Evolutionary conservation across 2,797 vertebrate genomes (phyloP).

Genomic region (Mionectes olivaceus): DNA sequence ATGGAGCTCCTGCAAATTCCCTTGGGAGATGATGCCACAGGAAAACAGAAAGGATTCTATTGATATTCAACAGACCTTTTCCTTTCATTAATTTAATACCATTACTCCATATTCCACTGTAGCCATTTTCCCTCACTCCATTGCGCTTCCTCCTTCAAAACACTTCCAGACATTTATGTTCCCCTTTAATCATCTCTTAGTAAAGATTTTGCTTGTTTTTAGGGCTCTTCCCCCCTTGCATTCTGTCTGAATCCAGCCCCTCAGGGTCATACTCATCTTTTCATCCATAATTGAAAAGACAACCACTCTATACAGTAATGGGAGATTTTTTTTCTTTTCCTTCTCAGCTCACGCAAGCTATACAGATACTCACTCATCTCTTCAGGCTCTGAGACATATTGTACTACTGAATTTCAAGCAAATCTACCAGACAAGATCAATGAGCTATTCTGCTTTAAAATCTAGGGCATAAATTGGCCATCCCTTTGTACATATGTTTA

Average conservation of each 20-base stretch:
- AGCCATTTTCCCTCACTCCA: not conserved
- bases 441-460: constrained; percentile 47
- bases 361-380: not conserved
- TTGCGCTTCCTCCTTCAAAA: not conserved
- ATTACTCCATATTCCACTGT: not conserved
- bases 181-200: constrained; percentile 52
- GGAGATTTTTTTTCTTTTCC: not conserved
- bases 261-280: constrained; percentile 62
- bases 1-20: constrained; percentile 4
- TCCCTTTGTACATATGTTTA: constrained; percentile 1
- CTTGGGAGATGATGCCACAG: constrained; percentile 22
- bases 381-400: constrained; percentile 23
- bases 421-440: constrained; percentile 36
- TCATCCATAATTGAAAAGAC: constrained; percentile 76
- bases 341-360: not conserved
- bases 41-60: constrained; percentile 32
- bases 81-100: constrained; percentile 46
- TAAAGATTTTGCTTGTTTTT: constrained; percentile 62
- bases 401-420: constrained; percentile 30
- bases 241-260: constrained; percentile 44
- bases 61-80: constrained; percentile 44
- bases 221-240: constrained; percentile 5
- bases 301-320: constrained; percentile 49
- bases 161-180: constrained; percentile 50
- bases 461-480: constrained; percentile 20